Base-by-base conservation (phyloP, 2,113 vertebrate genomes). In the Pseudorasbora parva region DNA sequence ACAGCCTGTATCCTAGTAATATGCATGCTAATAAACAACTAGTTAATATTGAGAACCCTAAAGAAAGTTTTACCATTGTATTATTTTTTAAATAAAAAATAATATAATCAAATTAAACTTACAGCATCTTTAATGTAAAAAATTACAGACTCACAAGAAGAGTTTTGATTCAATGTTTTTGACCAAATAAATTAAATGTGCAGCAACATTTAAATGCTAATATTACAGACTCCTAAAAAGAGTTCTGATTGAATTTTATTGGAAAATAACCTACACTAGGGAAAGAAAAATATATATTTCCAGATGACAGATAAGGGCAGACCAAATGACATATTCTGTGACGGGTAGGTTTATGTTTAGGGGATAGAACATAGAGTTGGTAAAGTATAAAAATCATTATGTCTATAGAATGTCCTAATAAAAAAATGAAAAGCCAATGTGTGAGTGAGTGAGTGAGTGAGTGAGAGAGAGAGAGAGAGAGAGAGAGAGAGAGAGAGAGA, bases 301-400 rank as follows among this genome's bases (percentile, higher is more conserved):
- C 30, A 68, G 64, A 68, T 68, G 64, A 68, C 64, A 21, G 64
- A 68, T 68, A 21, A 37, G 64, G 62, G 62, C 62, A 66, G 30
- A 37, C 62, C 15, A 37, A 66, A 66, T 27, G 30, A 66, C 62
- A 37, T 6, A 6, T 17, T 17, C 14, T 51, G 49, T 51, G 4
- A 51, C 17, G 5, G 14, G 15, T 51, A 51, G 14, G 49, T 51
- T 49, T 15, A 51, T 4, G 49, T 4, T 10, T 49, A 49, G 47
- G 49, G 49, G 49, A 17, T 14, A 51, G 49, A 51, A 51, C 2
- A 1, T 17, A 51, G 2, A 51, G 49, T 51, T 51, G 17, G 15
- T 17, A 51, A 14, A 17, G 15, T 6, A 51, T 51, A 49, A 51
- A 17, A 51, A 51, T 2, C 49, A 17, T 51, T 51, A 17, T 2